phyloP scores from a whole-genome alignment of 2,797 vertebrate genomes.

The Microcaecilia unicolor region DNA sequence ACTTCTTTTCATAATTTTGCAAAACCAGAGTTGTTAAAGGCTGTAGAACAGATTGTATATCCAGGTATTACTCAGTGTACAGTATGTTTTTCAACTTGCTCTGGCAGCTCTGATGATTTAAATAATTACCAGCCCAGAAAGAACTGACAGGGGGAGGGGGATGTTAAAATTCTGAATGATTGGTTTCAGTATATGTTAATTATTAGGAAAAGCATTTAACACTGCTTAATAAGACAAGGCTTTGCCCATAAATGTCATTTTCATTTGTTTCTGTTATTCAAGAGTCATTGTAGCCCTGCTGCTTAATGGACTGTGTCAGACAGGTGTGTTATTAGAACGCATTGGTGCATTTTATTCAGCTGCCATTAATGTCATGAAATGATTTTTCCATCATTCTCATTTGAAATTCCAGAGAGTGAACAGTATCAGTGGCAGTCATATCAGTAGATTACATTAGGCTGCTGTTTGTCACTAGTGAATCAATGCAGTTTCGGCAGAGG shows the following conservation, averaged over 20 bases:
- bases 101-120: background rate
- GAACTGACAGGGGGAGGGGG: background rate
- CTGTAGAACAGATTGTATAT: background rate
- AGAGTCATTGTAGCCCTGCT: slow-evolving; percentile 11
- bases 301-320: slow-evolving; percentile 40
- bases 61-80: background rate
- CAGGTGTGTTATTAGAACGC: slow-evolving; percentile 37
- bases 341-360: slow-evolving; percentile 24
- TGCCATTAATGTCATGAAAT: slow-evolving; percentile 28
- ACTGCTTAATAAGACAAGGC: slow-evolving; percentile 26
- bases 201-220: slow-evolving; percentile 24
- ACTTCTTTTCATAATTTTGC: background rate
- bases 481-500: slow-evolving; percentile 29
- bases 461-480: slow-evolving; percentile 34
- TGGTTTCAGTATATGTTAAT: slow-evolving; percentile 22
- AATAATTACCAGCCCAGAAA: slow-evolving; percentile 7
- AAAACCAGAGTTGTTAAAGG: background rate
- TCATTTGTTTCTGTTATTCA: slow-evolving; percentile 24
- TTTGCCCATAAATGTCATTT: slow-evolving; percentile 23
- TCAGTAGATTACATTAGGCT: slow-evolving; percentile 20
- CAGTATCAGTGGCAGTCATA: slow-evolving; percentile 31
- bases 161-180: slow-evolving; percentile 18
- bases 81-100: background rate
- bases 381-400: slow-evolving; percentile 18
- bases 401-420: slow-evolving; percentile 22